A percentile compares a stretch with the other conserved stretches of the same genome.
phyloP scores from a whole-genome alignment of 2,888 invertebrate species.

The Napeogenes inachia region DNA sequence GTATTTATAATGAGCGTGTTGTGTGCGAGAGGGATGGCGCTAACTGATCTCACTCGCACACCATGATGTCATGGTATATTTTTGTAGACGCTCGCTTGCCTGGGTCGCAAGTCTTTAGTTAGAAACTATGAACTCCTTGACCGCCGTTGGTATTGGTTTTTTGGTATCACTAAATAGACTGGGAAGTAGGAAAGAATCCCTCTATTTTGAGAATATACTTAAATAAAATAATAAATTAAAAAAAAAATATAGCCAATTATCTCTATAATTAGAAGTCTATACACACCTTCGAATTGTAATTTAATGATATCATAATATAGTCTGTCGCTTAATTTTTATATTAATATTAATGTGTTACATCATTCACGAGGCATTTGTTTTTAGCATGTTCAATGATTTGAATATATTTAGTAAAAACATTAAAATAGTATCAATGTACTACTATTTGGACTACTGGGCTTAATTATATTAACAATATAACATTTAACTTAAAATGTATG shows the following conservation, averaged over 20 bases:
- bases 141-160: conserved; percentile 40
- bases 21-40: conserved; percentile 45
- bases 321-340: not conserved
- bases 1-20: conserved; percentile 56
- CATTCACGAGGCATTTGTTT: conserved; percentile 4
- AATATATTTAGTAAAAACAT: not conserved
- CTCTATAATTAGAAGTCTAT: not conserved
- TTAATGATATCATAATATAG: conserved; percentile 1
- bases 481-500: no score
- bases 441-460: not conserved
- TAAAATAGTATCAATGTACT: not conserved
- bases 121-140: conserved; percentile 35
- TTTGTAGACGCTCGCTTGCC: conserved; percentile 61
- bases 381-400: not conserved
- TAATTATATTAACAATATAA: no score
- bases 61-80: conserved; percentile 77
- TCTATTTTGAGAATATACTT: no score
- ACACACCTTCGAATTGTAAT: conserved; percentile 3
- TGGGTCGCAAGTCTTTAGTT: conserved; percentile 60
- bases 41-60: conserved; percentile 55
- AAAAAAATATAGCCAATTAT: no score
- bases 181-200: no score
- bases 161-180: conserved; percentile 16
- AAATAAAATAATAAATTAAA: no score
- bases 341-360: conserved; percentile 9